Conservation (phyloP, 2,888 invertebrate genomes). For the Drosophila falleni region DNA sequence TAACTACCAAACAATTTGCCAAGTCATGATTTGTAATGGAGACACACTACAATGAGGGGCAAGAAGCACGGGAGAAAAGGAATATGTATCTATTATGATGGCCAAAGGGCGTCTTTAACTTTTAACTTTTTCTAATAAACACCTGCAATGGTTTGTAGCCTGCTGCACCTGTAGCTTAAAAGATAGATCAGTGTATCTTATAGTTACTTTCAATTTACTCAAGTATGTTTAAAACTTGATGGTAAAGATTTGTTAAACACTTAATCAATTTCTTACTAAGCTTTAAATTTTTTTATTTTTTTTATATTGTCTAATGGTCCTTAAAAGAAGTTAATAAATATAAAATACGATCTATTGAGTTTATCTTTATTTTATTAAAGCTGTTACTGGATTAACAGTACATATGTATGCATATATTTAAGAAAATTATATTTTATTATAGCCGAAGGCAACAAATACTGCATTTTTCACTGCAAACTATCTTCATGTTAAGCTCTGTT, state of each 20-base stretch:
- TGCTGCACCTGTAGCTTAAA: conserved; percentile 4
- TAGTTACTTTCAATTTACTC: neutral
- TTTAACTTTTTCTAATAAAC: conserved; percentile 9
- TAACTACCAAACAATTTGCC: conserved; percentile 52
- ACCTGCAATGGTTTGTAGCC: neutral
- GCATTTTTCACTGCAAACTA: neutral
- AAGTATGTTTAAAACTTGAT: neutral
- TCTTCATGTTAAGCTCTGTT: conserved; percentile 4
- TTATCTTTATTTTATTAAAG: too few relatives aligned
- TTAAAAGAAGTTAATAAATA: too few relatives aligned
- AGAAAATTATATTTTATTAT: too few relatives aligned
- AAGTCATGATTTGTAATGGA: conserved; percentile 48
- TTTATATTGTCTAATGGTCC: too few relatives aligned
- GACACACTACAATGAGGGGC: conserved; percentile 9
- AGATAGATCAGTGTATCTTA: neutral
- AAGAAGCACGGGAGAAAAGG: neutral
- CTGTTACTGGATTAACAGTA: too few relatives aligned
- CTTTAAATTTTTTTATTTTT: too few relatives aligned
- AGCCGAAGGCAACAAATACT: too few relatives aligned
- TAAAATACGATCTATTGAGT: too few relatives aligned
- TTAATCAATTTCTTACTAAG: too few relatives aligned
- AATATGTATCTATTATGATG: neutral
- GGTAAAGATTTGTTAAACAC: too few relatives aligned
- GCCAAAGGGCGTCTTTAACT: conserved; percentile 23
- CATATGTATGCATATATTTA: too few relatives aligned